These are phyloP conservation scores for Aplocera efformata DNA, from an alignment of 2,888 invertebrate species.

Conservation along the genomic window DNA sequence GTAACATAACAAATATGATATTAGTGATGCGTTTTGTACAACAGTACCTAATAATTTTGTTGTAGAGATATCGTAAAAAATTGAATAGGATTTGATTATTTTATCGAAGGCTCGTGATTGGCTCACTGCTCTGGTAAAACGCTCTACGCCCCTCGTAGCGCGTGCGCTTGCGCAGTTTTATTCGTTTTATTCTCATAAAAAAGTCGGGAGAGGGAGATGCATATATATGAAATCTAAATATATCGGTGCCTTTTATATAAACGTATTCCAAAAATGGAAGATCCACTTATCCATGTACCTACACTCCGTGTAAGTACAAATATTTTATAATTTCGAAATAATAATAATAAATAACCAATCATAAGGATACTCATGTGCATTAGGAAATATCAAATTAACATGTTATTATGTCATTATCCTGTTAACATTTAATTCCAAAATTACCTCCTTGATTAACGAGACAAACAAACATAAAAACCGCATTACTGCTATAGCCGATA, in stretches of 20 bases:
- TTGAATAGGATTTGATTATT: conserved; percentile 47
- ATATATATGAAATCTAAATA: no score
- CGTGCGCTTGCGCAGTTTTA: conserved; percentile 46
- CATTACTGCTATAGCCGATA: conserved; percentile 48
- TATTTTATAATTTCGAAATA: no score
- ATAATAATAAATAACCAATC: no score
- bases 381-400: neutral
- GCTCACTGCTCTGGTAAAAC: conserved; percentile 55
- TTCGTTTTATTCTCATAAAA: conserved; percentile 38
- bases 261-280: no score
- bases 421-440: conserved; percentile 6
- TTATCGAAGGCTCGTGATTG: conserved; percentile 56
- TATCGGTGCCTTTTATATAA: no score
- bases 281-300: no score
- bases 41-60: no score
- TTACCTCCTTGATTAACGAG: conserved; percentile 34
- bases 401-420: conserved; percentile 10
- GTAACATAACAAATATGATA: no score
- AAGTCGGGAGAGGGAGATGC: conserved; percentile 13
- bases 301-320: no score
- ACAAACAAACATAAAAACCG: conserved; percentile 58
- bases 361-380: conserved; percentile 4
- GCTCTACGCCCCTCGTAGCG: conserved; percentile 57
- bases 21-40: no score
- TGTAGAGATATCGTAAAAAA: no score